Conservation (phyloP, 2,113 vertebrate species). For the Diphyllodes magnificus region DNA sequence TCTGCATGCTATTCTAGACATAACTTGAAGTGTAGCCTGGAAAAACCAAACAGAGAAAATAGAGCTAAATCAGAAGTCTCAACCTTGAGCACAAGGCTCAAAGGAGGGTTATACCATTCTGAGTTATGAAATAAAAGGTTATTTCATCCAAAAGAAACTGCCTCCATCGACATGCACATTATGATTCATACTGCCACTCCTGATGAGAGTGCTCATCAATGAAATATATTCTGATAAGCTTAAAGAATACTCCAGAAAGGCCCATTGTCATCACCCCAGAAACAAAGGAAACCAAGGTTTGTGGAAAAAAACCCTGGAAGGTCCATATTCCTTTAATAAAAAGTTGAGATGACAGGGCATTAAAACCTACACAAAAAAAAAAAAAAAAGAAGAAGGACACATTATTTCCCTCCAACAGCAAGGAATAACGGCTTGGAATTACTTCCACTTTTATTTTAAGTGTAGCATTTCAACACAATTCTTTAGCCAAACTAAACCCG, state of each 20-base stretch:
- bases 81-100: background rate
- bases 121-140: background rate
- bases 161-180: fast-evolving
- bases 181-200: background rate
- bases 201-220: background rate
- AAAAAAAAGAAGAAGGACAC: background rate
- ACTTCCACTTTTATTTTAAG: background rate
- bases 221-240: background rate
- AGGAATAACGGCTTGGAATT: background rate
- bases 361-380: background rate
- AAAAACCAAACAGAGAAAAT: background rate
- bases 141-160: background rate
- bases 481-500: background rate
- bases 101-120: background rate
- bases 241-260: background rate
- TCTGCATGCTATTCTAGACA: background rate
- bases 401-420: background rate
- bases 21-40: background rate
- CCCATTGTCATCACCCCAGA: background rate
- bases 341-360: background rate
- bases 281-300: background rate
- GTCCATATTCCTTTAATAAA: background rate
- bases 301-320: background rate
- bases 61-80: background rate
- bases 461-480: background rate